phyloP scores from a whole-genome alignment of 2,888 invertebrate genomes.

The Protophormia terraenovae region DNA sequence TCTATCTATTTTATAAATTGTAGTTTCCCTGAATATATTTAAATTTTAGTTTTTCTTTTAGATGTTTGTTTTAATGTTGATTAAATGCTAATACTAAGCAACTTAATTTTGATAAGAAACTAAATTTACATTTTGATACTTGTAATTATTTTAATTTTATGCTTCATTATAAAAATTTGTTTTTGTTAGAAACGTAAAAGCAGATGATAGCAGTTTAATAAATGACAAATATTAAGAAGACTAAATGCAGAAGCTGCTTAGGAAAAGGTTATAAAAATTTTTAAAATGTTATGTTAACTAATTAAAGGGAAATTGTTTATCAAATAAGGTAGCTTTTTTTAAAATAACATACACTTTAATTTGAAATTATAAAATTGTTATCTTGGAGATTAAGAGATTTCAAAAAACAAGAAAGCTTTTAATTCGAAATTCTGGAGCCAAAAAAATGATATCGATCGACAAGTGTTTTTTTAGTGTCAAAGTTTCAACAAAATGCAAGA shows the following conservation, averaged over 20 bases:
- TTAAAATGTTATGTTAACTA: no score
- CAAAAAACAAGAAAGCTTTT: no score
- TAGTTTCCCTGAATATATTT: constrained; percentile 7
- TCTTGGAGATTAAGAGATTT: no score
- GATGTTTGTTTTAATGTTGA: constrained; percentile 11
- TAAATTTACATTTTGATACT: constrained; percentile 28
- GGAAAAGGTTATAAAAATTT: background rate
- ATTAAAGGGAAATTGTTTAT: no score
- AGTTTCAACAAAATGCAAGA: no score
- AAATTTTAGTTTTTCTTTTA: background rate
- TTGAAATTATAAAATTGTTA: no score
- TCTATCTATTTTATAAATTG: constrained; percentile 32
- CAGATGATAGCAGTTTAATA: background rate
- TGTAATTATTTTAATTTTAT: constrained; percentile 31
- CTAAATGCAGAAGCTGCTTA: background rate
- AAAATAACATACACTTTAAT: no score
- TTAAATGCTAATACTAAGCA: constrained; percentile 31
- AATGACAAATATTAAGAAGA: background rate
- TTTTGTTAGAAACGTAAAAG: background rate
- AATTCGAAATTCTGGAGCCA: no score
- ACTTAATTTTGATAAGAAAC: constrained; percentile 29
- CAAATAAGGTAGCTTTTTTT: no score
- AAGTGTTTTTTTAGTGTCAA: no score
- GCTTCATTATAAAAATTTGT: background rate
- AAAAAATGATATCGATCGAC: no score